These are phyloP conservation scores for Caenorhabditis sp. DNA, from an alignment of 2,888 invertebrate species.

Conservation along the genomic window DNA sequence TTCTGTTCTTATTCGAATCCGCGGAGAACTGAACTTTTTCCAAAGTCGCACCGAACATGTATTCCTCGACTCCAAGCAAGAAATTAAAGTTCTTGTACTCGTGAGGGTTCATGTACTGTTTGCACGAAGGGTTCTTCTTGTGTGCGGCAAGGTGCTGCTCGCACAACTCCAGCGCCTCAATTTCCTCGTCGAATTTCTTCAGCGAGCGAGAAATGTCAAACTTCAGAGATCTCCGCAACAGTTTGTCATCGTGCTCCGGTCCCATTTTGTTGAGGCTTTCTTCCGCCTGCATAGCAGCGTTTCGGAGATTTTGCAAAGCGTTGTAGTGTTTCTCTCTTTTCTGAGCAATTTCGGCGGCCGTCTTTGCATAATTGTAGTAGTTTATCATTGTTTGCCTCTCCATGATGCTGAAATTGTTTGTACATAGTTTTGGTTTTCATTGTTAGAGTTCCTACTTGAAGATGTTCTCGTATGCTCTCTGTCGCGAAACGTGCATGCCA, in stretches of 20 bases:
- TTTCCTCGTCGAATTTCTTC: conserved; percentile 14
- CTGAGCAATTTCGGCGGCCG: neutral
- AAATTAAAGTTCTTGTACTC: conserved; percentile 32
- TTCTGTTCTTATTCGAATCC: neutral
- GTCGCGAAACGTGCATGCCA: conserved; percentile 26
- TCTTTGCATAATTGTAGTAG: conserved; percentile 27
- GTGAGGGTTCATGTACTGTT: conserved; percentile 34
- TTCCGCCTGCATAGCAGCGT: neutral
- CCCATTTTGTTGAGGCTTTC: neutral
- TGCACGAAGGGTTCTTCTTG: neutral
- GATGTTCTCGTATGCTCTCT: conserved; percentile 35
- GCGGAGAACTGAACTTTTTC: conserved; percentile 39
- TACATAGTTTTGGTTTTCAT: neutral
- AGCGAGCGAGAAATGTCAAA: conserved; percentile 1
- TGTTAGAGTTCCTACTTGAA: neutral
- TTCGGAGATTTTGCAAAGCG: neutral
- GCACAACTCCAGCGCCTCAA: neutral
- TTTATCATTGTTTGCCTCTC: conserved; percentile 19
- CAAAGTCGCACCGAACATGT: conserved; percentile 28
- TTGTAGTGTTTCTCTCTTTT: conserved; percentile 9
- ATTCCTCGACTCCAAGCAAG: conserved; percentile 38
- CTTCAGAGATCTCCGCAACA: neutral
- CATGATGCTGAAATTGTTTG: conserved; percentile 15
- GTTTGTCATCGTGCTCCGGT: neutral
- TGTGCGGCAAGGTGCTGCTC: neutral